Percentiles rank a stretch among this genome's conserved stretches.
Evolutionary conservation across 2,888 invertebrate species (phyloP).

Genomic region (Eupithecia vulgata): DNA sequence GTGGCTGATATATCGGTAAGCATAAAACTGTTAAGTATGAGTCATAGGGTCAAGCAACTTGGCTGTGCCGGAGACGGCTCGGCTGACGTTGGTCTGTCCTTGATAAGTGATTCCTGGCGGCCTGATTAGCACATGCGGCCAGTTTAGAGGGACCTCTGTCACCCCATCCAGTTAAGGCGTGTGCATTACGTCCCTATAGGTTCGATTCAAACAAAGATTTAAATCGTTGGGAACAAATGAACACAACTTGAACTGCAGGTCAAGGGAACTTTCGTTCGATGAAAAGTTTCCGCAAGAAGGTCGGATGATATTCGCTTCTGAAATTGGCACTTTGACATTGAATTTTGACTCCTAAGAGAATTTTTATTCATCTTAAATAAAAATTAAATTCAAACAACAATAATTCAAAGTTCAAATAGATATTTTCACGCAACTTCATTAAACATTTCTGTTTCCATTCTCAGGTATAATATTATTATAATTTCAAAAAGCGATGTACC

Average conservation of each 20-base stretch:
- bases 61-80: slow-evolving; percentile 34
- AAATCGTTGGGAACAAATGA: background rate
- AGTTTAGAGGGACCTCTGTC: slow-evolving; percentile 31
- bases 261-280: background rate
- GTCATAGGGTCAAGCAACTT: slow-evolving; percentile 46
- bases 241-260: slow-evolving; percentile 3
- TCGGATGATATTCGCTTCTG: background rate
- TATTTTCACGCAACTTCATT: background rate
- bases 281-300: background rate
- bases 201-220: background rate
- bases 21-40: slow-evolving; percentile 38
- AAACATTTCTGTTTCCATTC: background rate
- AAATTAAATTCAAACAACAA: background rate
- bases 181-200: slow-evolving; percentile 11
- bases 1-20: slow-evolving; percentile 14
- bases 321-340: background rate
- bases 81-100: slow-evolving; percentile 35
- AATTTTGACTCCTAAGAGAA: background rate
- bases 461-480: background rate
- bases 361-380: background rate
- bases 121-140: slow-evolving; percentile 30
- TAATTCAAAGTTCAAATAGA: background rate
- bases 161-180: slow-evolving; percentile 34
- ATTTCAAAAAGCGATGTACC: background rate
- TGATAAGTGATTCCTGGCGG: slow-evolving; percentile 32